phyloP scores from a whole-genome alignment of 2,113 vertebrate species.

The Alligator mississippiensis region DNA sequence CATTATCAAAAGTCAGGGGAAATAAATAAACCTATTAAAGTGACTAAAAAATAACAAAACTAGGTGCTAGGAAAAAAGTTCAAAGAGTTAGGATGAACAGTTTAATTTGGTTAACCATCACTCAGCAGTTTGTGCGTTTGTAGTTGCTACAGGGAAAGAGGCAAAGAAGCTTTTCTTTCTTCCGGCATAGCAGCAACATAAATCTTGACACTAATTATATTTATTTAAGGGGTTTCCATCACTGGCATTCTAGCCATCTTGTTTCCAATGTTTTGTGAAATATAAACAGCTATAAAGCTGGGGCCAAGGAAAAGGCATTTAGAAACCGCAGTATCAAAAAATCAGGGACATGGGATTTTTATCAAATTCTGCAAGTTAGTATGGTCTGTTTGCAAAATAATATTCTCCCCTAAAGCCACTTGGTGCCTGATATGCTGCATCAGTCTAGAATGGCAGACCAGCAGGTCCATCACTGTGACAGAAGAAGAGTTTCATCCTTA shows the following conservation, averaged over 20 bases:
- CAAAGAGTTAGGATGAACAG: neutral
- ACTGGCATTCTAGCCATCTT: neutral
- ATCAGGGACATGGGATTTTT: neutral
- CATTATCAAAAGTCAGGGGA: neutral
- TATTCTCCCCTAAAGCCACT: neutral
- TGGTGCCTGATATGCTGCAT: neutral
- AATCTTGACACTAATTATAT: neutral
- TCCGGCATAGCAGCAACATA: neutral
- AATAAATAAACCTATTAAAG: neutral
- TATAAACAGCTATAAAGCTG: neutral
- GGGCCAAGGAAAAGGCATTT: neutral
- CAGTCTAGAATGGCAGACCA: neutral
- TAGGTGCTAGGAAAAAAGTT: neutral
- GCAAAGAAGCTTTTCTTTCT: neutral
- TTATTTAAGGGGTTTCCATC: neutral
- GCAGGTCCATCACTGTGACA: neutral
- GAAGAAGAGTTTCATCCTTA: neutral
- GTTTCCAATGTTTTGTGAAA: neutral
- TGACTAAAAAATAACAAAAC: neutral
- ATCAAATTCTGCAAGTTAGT: neutral
- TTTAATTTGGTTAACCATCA: neutral
- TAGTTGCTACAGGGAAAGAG: neutral
- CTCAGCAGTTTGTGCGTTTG: neutral
- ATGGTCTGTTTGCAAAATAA: neutral
- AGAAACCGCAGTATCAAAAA: neutral